phyloP scores from a whole-genome alignment of 1,140 invertebrate species.

The Ceratoteleas bidentatus region DNA sequence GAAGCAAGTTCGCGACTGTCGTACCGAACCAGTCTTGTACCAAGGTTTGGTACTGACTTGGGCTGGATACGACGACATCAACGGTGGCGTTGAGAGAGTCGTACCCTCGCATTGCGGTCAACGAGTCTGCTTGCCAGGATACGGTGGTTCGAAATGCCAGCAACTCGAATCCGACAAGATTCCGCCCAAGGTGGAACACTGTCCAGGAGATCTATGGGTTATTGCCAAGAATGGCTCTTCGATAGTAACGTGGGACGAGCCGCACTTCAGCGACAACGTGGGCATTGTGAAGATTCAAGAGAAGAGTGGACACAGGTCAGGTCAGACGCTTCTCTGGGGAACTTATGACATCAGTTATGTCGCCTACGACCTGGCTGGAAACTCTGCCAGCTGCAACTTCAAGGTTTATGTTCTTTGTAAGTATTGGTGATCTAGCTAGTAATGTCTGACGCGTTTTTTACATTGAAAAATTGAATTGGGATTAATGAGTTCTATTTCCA shows the following conservation, averaged over 20 bases:
- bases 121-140: slow-evolving; percentile 91
- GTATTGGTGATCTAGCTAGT: too few species aligned
- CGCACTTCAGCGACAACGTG: slow-evolving; percentile 94
- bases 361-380: slow-evolving; percentile 94
- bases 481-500: not conserved
- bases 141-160: slow-evolving; percentile 91
- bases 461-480: slow-evolving; percentile 6
- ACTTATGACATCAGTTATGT: slow-evolving; percentile 96
- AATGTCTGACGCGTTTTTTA: too few species aligned
- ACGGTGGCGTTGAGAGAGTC: slow-evolving; percentile 94
- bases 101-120: slow-evolving; percentile 96
- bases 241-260: slow-evolving; percentile 96
- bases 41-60: slow-evolving; percentile 93
- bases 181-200: slow-evolving; percentile 92
- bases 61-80: slow-evolving; percentile 94
- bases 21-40: slow-evolving; percentile 94
- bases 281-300: slow-evolving; percentile 90
- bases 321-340: slow-evolving; percentile 94
- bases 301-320: slow-evolving; percentile 92
- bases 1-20: slow-evolving; percentile 94
- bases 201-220: slow-evolving; percentile 96
- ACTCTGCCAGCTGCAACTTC: slow-evolving; percentile 95
- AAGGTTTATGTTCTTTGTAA: slow-evolving; percentile 95
- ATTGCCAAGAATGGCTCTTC: slow-evolving; percentile 95
- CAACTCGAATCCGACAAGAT: slow-evolving; percentile 91